Base-by-base conservation (phyloP, 2,888 invertebrate species). In the Nomada ruficornis region DNA sequence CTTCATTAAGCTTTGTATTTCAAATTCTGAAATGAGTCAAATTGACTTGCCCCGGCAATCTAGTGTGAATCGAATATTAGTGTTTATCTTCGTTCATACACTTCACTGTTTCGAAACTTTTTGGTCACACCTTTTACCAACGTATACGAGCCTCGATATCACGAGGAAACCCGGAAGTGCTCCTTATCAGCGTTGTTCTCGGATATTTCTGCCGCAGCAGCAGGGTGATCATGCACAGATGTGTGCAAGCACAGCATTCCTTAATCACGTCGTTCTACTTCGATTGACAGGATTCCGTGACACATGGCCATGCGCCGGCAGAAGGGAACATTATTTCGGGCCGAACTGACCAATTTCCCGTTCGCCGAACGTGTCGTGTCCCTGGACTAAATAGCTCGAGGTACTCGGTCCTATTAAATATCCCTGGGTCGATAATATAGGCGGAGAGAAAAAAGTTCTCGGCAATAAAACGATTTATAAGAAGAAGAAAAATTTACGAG, bases 331-430 rank as follows among this genome's bases (percentile, higher is more conserved):
- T 76, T 78, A 78, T 78, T 78, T 78, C 42, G 76, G 62, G 20
- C 62, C 20, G 47, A 69, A 68, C 76, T 68, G 64, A 47, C 73
- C 71, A 81, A 77, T 83, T 80, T 83, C 81, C 80, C 69, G 70
- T 54, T 78, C 70, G 44, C n/a, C 63, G 63, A 77, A 73, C 70
- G 75, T 65, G 78, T 29, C 73, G 42, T 9, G 60, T 71, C 74
- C 78, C 59, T 64, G 75, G 65, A 62, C 67, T 65, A 68, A 82
- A 82, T 75, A 74, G 57, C 71, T 54, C 44, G 55, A 70, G 74
- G 60, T 77, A 82, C 71, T 81, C 63, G 69, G 67, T 60, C 64
- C 64, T 64, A 60, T 55, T 78, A 75, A 78, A 78, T 72, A 75
- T 75, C 68, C 54, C 20, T 36, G 68, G 75, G 57, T 79, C 79